phyloP scores from a whole-genome alignment of 1,140 invertebrate genomes.

The Vanessa atalanta region DNA sequence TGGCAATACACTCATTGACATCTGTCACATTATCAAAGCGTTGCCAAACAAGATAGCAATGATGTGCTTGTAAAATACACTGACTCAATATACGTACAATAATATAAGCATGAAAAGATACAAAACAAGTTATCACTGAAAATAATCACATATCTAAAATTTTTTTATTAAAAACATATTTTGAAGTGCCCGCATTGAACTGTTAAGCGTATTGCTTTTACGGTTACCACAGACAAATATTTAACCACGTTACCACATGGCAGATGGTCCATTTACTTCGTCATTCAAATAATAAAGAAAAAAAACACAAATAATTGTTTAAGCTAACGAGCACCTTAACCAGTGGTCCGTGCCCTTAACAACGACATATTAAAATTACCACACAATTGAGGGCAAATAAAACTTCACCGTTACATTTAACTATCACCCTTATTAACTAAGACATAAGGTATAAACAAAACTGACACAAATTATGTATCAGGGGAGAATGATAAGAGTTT shows the following conservation, averaged over 20 bases:
- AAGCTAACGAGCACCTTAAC: background rate
- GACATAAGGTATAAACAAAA: background rate
- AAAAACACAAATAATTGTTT: too few species aligned
- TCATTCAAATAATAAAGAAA: background rate
- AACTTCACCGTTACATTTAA: background rate
- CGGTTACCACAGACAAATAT: background rate
- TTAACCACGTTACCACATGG: background rate
- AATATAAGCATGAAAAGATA: too few species aligned
- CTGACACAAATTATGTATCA: background rate
- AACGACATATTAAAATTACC: conserved; percentile 16
- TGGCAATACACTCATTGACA: background rate
- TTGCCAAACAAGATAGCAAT: too few species aligned
- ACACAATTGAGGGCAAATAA: conserved; percentile 18
- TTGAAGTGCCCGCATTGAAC: too few species aligned
- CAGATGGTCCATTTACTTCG: background rate
- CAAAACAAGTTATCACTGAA: too few species aligned
- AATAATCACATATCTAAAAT: too few species aligned
- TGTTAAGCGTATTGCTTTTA: background rate
- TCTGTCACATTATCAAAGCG: background rate
- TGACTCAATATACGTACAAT: too few species aligned
- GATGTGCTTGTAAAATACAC: too few species aligned
- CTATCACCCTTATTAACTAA: background rate
- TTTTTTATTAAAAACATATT: too few species aligned
- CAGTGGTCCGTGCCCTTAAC: background rate
- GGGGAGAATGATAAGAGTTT: conserved; percentile 37